Percentiles rank a stretch among this genome's conserved stretches.
Evolutionary conservation across 1,140 invertebrate species (phyloP).

Genomic region (Drosophila micromelanica): DNA sequence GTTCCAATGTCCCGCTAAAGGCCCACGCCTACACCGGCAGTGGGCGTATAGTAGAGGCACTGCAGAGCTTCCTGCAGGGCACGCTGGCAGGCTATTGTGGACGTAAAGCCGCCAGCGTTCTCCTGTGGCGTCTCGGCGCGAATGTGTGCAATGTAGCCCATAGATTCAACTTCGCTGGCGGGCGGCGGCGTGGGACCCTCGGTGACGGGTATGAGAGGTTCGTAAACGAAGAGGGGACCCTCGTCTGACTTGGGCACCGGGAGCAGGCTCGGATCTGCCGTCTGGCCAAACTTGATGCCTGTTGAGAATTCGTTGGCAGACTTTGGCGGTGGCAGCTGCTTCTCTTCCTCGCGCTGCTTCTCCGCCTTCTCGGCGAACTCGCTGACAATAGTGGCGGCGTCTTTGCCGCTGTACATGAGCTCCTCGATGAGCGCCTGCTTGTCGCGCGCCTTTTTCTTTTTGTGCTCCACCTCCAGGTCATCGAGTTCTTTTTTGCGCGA

Average conservation of each 20-base stretch:
- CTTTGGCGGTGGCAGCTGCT: slow-evolving; percentile 85
- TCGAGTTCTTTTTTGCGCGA: slow-evolving; percentile 87
- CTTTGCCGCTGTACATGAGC: slow-evolving; percentile 95
- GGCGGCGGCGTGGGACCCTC: slow-evolving; percentile 91
- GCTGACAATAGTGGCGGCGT: slow-evolving; percentile 94
- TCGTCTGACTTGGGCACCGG: slow-evolving; percentile 90
- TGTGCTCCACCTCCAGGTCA: slow-evolving; percentile 87
- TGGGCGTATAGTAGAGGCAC: slow-evolving; percentile 89
- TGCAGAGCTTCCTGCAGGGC: slow-evolving; percentile 96
- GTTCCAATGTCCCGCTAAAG: background rate
- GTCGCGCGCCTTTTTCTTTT: slow-evolving; percentile 92
- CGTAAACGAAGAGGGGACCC: slow-evolving; percentile 90
- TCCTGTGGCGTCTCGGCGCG: slow-evolving; percentile 89
- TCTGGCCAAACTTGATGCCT: slow-evolving; percentile 90
- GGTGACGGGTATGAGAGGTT: slow-evolving; percentile 86
- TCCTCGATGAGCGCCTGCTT: slow-evolving; percentile 97
- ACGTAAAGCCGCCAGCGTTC: slow-evolving; percentile 94
- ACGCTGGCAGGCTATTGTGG: slow-evolving; percentile 92
- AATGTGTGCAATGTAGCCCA: slow-evolving; percentile 92
- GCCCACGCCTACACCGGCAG: slow-evolving; percentile 65
- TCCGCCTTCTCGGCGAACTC: slow-evolving; percentile 90
- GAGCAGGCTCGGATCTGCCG: slow-evolving; percentile 85
- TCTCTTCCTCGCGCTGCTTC: slow-evolving; percentile 88
- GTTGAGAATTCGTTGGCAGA: slow-evolving; percentile 90
- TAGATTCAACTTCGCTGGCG: slow-evolving; percentile 87